Evolutionary conservation across 2,113 vertebrate genomes (phyloP).

Genomic region (Balaenoptera acutorostrata): DNA sequence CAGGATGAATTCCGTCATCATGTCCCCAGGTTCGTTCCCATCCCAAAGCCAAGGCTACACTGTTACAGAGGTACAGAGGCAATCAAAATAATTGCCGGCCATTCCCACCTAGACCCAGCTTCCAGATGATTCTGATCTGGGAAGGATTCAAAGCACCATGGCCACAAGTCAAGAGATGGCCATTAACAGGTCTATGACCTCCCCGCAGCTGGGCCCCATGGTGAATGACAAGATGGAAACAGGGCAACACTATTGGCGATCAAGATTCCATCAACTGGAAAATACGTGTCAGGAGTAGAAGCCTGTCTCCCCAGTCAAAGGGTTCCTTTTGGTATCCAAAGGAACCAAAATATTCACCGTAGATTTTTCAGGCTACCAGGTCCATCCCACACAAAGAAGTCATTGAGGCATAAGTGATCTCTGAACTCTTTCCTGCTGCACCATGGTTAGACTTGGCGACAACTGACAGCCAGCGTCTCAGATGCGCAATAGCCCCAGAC

Average conservation of each 20-base stretch:
- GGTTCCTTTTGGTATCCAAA: not conserved
- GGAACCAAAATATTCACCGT: not conserved
- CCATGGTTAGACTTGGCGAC: not conserved
- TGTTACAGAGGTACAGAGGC: not conserved
- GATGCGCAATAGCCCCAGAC: rapidly evolving
- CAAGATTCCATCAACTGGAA: not conserved
- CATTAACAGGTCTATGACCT: not conserved
- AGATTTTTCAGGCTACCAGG: not conserved
- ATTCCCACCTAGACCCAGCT: not conserved
- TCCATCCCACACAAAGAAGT: not conserved
- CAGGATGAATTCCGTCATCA: not conserved
- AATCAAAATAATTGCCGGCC: conserved; percentile 10
- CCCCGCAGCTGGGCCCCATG: not conserved
- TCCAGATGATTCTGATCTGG: conserved; percentile 15
- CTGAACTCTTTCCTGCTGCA: not conserved
- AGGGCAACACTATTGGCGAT: rapidly evolving
- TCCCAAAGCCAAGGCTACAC: not conserved
- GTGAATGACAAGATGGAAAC: not conserved
- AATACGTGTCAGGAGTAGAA: not conserved
- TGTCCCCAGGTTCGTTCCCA: not conserved
- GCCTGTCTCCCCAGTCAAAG: not conserved
- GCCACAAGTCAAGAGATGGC: conserved; percentile 39
- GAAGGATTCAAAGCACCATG: conserved; percentile 16
- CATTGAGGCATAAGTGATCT: not conserved
- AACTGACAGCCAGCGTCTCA: not conserved